Evolutionary conservation across 2,797 vertebrate species (phyloP).

Genomic region (Sebastes steindachneri): DNA sequence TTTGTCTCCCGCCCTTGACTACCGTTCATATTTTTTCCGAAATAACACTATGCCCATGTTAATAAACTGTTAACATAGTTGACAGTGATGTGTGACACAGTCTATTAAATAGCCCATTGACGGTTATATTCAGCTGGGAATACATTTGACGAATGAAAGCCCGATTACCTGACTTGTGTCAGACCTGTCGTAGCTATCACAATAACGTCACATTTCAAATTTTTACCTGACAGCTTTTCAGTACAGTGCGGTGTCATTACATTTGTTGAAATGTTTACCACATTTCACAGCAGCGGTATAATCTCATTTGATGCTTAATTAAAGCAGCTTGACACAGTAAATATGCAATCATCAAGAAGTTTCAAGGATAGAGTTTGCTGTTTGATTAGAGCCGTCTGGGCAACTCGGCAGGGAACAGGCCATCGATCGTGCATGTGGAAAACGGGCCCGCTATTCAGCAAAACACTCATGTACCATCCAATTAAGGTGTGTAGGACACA

Average conservation of each 20-base stretch:
- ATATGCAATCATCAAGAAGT: conserved; percentile 40
- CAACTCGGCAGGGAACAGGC: conserved; percentile 31
- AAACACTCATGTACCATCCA: conserved; percentile 63
- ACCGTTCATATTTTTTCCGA: too few species aligned
- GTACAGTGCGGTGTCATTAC: neutral
- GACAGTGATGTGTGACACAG: neutral
- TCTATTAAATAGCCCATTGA: neutral
- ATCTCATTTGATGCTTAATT: conserved; percentile 37
- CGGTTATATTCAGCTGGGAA: neutral
- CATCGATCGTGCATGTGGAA: conserved; percentile 62
- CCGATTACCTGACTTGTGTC: neutral
- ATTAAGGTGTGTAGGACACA: conserved; percentile 55
- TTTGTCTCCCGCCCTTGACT: too few species aligned
- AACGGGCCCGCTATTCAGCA: conserved; percentile 55
- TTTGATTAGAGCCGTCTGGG: conserved; percentile 42
- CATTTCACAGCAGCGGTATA: neutral
- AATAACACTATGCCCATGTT: too few species aligned
- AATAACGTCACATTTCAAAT: neutral
- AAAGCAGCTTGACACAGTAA: conserved; percentile 43
- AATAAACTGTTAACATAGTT: neutral
- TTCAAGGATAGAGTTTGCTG: conserved; percentile 29
- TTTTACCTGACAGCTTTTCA: neutral
- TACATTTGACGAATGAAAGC: neutral
- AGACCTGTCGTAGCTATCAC: neutral
- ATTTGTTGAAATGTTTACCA: neutral